phyloP scores from a whole-genome alignment of 2,888 invertebrate species.

The Stenichneumon culpator region DNA sequence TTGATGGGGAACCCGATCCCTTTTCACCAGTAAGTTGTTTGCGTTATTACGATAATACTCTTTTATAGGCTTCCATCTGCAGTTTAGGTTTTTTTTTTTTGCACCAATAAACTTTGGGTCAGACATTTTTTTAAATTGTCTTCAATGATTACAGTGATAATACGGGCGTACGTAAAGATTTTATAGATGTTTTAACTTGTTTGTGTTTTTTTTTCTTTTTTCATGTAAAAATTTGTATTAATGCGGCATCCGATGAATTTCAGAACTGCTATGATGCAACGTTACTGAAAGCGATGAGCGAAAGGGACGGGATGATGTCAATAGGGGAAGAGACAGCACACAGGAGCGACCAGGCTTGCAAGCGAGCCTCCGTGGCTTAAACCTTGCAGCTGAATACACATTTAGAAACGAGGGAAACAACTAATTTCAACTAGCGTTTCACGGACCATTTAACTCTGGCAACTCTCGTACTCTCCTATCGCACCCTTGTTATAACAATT shows the following conservation, averaged over 20 bases:
- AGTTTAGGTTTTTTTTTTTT: background rate
- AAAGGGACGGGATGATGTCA: constrained; percentile 5
- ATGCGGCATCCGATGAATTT: background rate
- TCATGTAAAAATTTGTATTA: background rate
- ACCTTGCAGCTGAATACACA: constrained; percentile 63
- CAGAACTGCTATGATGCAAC: background rate
- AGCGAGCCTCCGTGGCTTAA: constrained; percentile 34
- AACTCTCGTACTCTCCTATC: constrained; percentile 80
- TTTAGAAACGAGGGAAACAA: constrained; percentile 77
- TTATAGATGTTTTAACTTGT: background rate
- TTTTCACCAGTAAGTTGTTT: background rate
- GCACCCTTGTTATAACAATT: constrained; percentile 80
- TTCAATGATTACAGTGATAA: background rate
- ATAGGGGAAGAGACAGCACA: constrained; percentile 3
- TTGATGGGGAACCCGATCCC: background rate
- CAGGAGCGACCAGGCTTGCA: background rate
- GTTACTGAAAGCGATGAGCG: constrained; percentile 4
- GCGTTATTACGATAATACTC: background rate
- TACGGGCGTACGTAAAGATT: background rate
- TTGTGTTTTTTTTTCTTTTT: background rate
- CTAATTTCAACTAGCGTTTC: constrained; percentile 83
- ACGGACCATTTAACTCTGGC: constrained; percentile 83
- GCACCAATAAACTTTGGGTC: background rate
- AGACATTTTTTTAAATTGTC: background rate
- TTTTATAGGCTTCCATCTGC: background rate